phyloP scores from a whole-genome alignment of 1,140 invertebrate genomes.

The Zelostemma sp. region DNA sequence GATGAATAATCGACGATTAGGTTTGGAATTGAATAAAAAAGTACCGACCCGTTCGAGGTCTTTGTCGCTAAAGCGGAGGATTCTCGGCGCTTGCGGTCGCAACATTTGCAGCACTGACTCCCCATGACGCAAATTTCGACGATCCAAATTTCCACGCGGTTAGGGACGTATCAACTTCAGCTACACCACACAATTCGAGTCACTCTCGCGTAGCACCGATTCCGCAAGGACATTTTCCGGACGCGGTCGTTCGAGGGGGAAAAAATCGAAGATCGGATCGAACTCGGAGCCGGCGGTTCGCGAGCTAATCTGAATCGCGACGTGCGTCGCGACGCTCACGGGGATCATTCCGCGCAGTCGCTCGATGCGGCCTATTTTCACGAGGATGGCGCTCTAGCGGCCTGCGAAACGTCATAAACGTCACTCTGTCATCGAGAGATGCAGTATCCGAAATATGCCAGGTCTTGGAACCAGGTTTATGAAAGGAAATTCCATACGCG shows the following conservation, averaged over 20 bases:
- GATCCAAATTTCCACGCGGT: slow-evolving; percentile 22
- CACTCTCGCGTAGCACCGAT: slow-evolving; percentile 8
- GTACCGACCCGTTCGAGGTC: slow-evolving; percentile 48
- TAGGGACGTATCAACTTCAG: neutral
- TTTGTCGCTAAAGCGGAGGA: slow-evolving; percentile 38
- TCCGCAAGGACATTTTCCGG: slow-evolving; percentile 1
- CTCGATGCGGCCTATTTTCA: slow-evolving; percentile 42
- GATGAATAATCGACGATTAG: no score
- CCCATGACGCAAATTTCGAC: slow-evolving; percentile 63
- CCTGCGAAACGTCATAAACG: slow-evolving; percentile 19
- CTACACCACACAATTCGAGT: slow-evolving; percentile 8
- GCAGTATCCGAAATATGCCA: no score
- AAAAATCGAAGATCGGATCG: slow-evolving; percentile 39
- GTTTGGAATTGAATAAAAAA: neutral
- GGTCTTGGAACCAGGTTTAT: no score
- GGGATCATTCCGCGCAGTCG: slow-evolving; percentile 37
- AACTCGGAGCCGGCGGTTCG: slow-evolving; percentile 42
- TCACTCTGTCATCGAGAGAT: slow-evolving; percentile 3
- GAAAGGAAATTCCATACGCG: no score
- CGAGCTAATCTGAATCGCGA: slow-evolving; percentile 33
- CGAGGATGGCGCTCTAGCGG: slow-evolving; percentile 22
- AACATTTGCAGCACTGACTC: slow-evolving; percentile 70
- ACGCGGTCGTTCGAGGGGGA: no score
- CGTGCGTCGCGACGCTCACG: slow-evolving; percentile 38
- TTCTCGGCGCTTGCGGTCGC: slow-evolving; percentile 64